These are phyloP conservation scores for Drosophila nigrodunni DNA, from an alignment of 1,140 invertebrate species.

Conservation along the genomic window DNA sequence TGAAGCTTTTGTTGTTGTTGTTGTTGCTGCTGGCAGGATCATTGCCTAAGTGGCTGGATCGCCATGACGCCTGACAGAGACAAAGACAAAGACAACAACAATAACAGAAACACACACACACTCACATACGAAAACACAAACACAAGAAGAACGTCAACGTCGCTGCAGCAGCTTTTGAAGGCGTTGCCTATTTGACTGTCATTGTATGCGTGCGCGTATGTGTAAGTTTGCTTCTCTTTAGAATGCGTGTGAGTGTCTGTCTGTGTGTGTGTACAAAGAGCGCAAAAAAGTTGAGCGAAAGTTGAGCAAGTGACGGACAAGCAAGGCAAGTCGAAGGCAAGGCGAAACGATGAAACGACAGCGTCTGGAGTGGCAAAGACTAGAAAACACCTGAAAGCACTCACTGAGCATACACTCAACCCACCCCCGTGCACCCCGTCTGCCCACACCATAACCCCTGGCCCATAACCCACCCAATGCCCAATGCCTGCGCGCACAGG, in stretches of 20 bases:
- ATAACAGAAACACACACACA: conserved; percentile 9
- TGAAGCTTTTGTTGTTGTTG: conserved; percentile 31
- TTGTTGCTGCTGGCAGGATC: conserved; percentile 65
- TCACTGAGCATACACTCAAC: conserved; percentile 42
- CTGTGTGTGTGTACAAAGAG: conserved; percentile 58
- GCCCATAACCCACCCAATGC: conserved; percentile 39
- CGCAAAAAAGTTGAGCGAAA: conserved; percentile 70
- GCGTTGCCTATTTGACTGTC: conserved; percentile 65
- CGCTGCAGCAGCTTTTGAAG: conserved; percentile 64
- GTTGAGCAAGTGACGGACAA: conserved; percentile 62
- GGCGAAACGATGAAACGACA: conserved; percentile 35
- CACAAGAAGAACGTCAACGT: conserved; percentile 14
- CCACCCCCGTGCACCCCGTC: conserved; percentile 2
- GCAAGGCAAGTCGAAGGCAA: conserved; percentile 20
- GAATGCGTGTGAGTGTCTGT: conserved; percentile 27
- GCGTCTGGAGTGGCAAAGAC: conserved; percentile 50
- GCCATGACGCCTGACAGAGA: conserved; percentile 32
- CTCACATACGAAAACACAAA: background rate
- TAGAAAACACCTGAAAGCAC: conserved; percentile 61
- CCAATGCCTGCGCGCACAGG: conserved; percentile 52
- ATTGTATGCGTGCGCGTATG: conserved; percentile 40
- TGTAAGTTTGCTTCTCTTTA: conserved; percentile 39
- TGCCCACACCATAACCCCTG: conserved; percentile 14
- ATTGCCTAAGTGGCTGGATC: conserved; percentile 77
- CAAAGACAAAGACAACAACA: conserved; percentile 16